Percentiles rank a stretch among this genome's conserved stretches.
These are phyloP conservation scores for Lepus europaeus DNA, from an alignment of 2,113 vertebrate species.

Conservation along the genomic window DNA sequence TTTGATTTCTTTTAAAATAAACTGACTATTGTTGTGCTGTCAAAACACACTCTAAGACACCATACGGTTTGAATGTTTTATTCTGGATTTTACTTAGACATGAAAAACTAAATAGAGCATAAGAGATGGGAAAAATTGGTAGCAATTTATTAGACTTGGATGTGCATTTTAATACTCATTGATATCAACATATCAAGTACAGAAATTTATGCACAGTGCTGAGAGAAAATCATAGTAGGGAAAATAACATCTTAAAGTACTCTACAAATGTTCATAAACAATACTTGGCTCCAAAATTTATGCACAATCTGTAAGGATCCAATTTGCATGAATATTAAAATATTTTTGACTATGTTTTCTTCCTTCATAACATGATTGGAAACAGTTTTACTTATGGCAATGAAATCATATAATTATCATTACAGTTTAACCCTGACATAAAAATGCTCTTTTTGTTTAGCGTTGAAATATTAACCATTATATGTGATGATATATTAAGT, in stretches of 20 bases:
- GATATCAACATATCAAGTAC: not conserved
- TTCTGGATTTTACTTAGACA: slow-evolving; percentile 55
- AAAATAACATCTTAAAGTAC: slow-evolving; percentile 26
- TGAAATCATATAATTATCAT: slow-evolving; percentile 55
- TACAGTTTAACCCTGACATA: slow-evolving; percentile 4
- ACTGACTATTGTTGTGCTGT: slow-evolving; percentile 65
- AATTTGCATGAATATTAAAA: slow-evolving; percentile 58
- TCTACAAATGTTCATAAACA: slow-evolving; percentile 12
- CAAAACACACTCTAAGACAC: slow-evolving; percentile 36
- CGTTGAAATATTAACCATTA: slow-evolving; percentile 54
- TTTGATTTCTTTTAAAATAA: slow-evolving; percentile 77
- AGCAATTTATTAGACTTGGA: slow-evolving; percentile 39
- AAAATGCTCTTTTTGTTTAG: slow-evolving; percentile 49
- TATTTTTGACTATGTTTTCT: slow-evolving; percentile 25
- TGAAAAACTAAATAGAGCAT: slow-evolving; percentile 56
- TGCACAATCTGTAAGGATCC: slow-evolving; percentile 11
- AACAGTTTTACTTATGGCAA: slow-evolving; percentile 40
- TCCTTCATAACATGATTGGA: slow-evolving; percentile 54
- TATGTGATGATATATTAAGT: slow-evolving; percentile 45
- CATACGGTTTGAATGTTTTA: slow-evolving; percentile 68
- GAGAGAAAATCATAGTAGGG: not conserved
- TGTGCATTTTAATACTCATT: slow-evolving; percentile 61
- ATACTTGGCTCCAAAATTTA: not conserved
- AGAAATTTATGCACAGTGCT: not conserved
- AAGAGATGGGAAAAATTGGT: not conserved